Evolutionary conservation across 92 coral and sea anemone species (phyloP).

Genomic region (Actinernus sp.): DNA sequence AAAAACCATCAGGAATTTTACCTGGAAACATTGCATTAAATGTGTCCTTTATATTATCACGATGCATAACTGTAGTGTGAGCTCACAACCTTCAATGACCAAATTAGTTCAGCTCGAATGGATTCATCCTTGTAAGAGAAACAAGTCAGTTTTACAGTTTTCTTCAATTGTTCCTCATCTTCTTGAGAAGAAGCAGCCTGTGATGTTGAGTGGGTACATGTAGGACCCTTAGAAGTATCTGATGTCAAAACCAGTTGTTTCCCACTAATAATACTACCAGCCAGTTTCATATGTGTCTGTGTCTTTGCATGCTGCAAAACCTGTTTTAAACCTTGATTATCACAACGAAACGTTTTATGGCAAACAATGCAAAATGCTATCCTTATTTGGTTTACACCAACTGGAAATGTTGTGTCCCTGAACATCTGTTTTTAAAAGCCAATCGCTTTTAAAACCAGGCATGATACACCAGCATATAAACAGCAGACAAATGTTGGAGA

Average conservation of each 20-base stretch:
- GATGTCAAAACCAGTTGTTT: constrained; percentile 44
- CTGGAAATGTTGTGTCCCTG: constrained; percentile 19
- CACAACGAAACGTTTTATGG: constrained; percentile 19
- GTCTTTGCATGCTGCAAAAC: constrained; percentile 43
- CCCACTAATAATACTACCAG: constrained; percentile 23
- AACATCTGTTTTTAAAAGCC: constrained; percentile 19
- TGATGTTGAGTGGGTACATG: constrained; percentile 6
- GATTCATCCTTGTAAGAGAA: too few species aligned
- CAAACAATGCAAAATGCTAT: constrained; percentile 25
- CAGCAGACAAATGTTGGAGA: constrained; percentile 9
- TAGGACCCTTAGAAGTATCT: constrained; percentile 16
- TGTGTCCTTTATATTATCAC: constrained; percentile 31
- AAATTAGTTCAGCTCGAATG: constrained; percentile 22
- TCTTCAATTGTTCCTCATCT: constrained; percentile 19
- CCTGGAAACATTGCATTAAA: constrained; percentile 49
- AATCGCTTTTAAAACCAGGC: constrained; percentile 26
- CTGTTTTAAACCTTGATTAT: constrained; percentile 31
- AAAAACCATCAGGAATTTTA: constrained; percentile 42
- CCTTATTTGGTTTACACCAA: constrained; percentile 40
- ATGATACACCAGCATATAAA: constrained; percentile 21
- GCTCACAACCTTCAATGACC: constrained; percentile 40
- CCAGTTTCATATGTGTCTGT: constrained; percentile 31
- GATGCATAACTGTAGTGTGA: constrained; percentile 51
- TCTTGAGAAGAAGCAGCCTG: constrained; percentile 10
- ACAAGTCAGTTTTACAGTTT: constrained; percentile 37